Evolutionary conservation across 2,797 vertebrate genomes (phyloP), one percentile per base, ranked within the genome.

Genomic region (Chrysocyon brachyurus): DNA sequence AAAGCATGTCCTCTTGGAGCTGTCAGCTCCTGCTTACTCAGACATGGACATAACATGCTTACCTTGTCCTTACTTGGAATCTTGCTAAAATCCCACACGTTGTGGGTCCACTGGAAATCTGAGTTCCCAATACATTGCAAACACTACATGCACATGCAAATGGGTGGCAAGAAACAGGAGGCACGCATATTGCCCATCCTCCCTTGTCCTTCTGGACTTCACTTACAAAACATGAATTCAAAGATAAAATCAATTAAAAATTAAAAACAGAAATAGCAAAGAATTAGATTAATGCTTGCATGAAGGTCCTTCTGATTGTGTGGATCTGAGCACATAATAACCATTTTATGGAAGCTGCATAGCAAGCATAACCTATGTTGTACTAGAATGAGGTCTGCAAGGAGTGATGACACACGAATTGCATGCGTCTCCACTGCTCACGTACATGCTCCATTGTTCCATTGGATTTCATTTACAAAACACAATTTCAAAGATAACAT

Each of bases 361-460:
- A 5, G 33, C 31, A 52, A 22, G n/a, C 21, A 8, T 17, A 33
- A 33, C 46, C 16, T 6, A 52, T 3, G 56, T 3, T 21, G 19
- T 19, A 15, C 28, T 36, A 86, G 22, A 68, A 46, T 0, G 0
- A 57, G 52, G 68, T 36, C 64, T 52, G 52, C 33, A 40, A 56
- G 68, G 68, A 28, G 54, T 0, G 0, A 57, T 2, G 24, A 52
- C 31, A 52, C 73, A 33, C 8, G 19, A 0, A 6, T 17, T 46
- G 19, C 59, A 26, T 5, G 1, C 1, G 26, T 16, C 4, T 28
- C 33, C 22, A 86, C 81, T 64, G 54, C n/a, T 72, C 6, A 5
- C 11, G 40, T 22, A n/a, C 12, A 1, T 11, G 0, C 56, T 88
- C 75, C 5, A 0, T 54, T 70, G 61, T 81, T 54, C 56, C 61